phyloP scores from a whole-genome alignment of 2,113 vertebrate species.

The Irena cyanogastra region DNA sequence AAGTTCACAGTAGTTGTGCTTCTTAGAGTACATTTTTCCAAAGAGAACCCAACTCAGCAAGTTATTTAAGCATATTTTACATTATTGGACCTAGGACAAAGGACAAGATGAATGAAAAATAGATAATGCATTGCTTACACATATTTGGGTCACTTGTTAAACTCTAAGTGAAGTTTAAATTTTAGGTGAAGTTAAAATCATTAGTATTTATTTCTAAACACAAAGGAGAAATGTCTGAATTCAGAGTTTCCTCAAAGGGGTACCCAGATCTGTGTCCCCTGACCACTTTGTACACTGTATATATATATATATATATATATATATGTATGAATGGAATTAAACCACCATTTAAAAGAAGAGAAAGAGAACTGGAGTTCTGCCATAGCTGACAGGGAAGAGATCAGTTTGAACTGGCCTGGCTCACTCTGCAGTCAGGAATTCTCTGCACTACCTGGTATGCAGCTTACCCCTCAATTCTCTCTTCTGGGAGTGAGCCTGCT shows the following conservation, averaged over 20 bases:
- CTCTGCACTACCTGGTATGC: background rate
- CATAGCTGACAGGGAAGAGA: background rate
- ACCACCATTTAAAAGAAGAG: background rate
- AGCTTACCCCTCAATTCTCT: constrained; percentile 84
- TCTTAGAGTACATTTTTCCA: background rate
- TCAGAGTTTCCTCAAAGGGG: background rate
- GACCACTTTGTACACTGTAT: background rate
- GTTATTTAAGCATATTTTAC: background rate
- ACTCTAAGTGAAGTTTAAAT: background rate
- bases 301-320: accelerated
- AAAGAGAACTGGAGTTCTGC: background rate
- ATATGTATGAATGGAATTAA: background rate
- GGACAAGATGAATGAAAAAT: background rate
- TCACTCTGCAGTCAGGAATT: background rate
- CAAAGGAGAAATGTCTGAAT: background rate
- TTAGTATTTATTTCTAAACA: background rate
- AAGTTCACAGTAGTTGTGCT: background rate
- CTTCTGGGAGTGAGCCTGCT: constrained; percentile 80
- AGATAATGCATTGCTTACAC: background rate
- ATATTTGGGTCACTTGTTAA: background rate
- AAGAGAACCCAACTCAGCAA: background rate
- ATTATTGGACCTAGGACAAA: background rate
- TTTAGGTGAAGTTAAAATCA: background rate
- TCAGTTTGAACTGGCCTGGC: background rate
- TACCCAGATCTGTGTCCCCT: background rate